Percentiles rank a stretch among this genome's conserved stretches.
Conservation (phyloP, 2,888 invertebrate genomes). For the Dicyrtoma fusca region DNA sequence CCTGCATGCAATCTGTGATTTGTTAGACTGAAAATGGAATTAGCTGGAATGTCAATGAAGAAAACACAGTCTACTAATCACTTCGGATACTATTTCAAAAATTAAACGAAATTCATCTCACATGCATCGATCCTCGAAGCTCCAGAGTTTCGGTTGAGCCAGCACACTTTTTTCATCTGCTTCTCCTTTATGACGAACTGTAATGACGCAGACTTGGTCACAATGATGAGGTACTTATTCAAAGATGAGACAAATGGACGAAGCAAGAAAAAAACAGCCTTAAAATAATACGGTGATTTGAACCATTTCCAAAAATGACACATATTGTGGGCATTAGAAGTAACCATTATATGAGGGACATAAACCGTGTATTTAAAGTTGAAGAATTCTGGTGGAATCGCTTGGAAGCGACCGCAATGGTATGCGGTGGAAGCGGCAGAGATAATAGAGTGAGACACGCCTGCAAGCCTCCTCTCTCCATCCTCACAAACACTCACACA, state of each 20-base stretch:
- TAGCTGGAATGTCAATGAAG: too few species aligned
- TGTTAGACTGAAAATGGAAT: too few species aligned
- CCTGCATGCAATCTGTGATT: too few species aligned
- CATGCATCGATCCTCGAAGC: too few species aligned
- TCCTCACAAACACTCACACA: background rate
- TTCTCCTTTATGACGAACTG: too few species aligned
- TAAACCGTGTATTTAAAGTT: slow-evolving; percentile 20
- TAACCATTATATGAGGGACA: slow-evolving; percentile 21
- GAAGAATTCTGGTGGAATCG: background rate
- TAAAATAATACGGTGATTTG: slow-evolving; percentile 5
- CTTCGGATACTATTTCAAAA: too few species aligned
- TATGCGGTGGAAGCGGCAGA: slow-evolving; percentile 8
- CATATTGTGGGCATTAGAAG: slow-evolving; percentile 12
- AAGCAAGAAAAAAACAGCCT: background rate
- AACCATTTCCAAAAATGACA: slow-evolving; percentile 1
- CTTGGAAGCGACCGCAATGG: slow-evolving; percentile 21
- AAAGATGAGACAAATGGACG: background rate
- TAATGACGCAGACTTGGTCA: slow-evolving; percentile 4
- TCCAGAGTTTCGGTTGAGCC: too few species aligned
- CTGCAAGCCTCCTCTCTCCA: background rate
- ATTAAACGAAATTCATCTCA: too few species aligned
- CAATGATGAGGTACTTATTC: slow-evolving; percentile 10
- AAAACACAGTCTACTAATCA: too few species aligned
- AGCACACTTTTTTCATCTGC: too few species aligned
- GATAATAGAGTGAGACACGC: slow-evolving; percentile 22